Base-by-base conservation (phyloP, 2,113 vertebrate genomes). In the Mesoclemmys tuberculata region DNA sequence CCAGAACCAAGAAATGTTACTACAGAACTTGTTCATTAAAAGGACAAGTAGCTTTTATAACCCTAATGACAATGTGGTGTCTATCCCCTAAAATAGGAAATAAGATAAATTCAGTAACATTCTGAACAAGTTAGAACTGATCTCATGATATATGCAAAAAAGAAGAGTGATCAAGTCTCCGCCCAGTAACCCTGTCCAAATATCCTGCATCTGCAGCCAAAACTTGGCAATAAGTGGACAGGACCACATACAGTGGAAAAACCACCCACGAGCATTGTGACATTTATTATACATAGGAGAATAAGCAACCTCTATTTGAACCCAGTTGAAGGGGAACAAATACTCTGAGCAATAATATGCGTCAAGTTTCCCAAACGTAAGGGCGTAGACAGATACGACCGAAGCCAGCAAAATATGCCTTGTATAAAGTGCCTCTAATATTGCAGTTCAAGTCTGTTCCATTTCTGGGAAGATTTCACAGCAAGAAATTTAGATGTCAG, bases 261-360 rank as follows among this genome's bases (percentile, higher is more conserved):
- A 87, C 94, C 96, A 97, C 97, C 96, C 96, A 98, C 92, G 8
- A 97, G 31, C 88, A 93, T 88, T 83, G 48, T 96, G 96, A 97
- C 95, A 97, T 98, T 98, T 98, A 98, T 96, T 97, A 89, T 92
- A 92, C 97, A 88, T 97, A 82, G 89, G 97, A 98, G 98, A 97
- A 94, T 96, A 95, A 11, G 86, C 91, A 98, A 96, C 93, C 97
- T 91, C 90, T 87, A 29, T 95, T 82, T 98, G 97, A 98, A 97
- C 96, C 35, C 41, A 94, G 94, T 26, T 90, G 91, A 96, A 97
- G 82, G 87, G 51, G 94, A 97, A 96, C 85, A 97, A 96, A 94
- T 96, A 89, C 55, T 97, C 89, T 95, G 93, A 90, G 82, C 87
- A 97, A 95, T 96, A 96, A 96, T 94, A 94, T 58, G 87, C 96